Evolutionary conservation across 2,797 vertebrate genomes (phyloP).

Genomic region (Lithobates sylvaticus): DNA sequence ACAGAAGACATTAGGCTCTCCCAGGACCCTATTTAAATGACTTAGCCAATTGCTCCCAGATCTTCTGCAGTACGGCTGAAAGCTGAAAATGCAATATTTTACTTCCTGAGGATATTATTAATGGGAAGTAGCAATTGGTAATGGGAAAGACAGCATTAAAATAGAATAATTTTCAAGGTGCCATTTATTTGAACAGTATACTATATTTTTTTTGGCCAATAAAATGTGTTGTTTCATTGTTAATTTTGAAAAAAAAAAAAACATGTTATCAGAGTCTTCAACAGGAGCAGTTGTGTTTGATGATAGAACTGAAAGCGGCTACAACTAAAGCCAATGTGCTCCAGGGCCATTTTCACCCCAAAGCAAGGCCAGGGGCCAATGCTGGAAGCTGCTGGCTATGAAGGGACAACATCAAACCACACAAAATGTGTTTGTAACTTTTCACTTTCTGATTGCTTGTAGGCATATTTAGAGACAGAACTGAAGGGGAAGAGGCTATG

Average conservation of each 20-base stretch:
- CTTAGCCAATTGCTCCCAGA: constrained; percentile 1
- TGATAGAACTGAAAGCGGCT: too few species aligned
- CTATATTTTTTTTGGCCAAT: not conserved
- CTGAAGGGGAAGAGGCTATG: too few species aligned
- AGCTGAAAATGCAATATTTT: constrained; percentile 21
- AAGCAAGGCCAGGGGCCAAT: too few species aligned
- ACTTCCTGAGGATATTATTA: constrained; percentile 16
- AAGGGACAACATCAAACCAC: too few species aligned
- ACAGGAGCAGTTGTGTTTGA: too few species aligned
- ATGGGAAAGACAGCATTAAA: not conserved
- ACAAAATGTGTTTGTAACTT: too few species aligned
- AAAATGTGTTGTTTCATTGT: not conserved
- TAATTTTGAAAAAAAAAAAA: not conserved
- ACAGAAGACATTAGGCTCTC: constrained; percentile 24
- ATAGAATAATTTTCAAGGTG: not conserved
- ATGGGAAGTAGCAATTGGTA: not conserved
- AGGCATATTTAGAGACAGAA: too few species aligned
- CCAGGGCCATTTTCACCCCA: too few species aligned
- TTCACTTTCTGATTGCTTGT: too few species aligned
- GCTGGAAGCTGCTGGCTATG: too few species aligned
- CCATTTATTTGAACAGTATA: not conserved
- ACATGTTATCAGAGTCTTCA: too few species aligned
- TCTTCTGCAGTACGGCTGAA: not conserved
- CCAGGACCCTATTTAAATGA: constrained; percentile 27
- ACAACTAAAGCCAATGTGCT: too few species aligned